Conservation (phyloP, 2,888 invertebrate genomes). For the Trissoscelio sp. region DNA sequence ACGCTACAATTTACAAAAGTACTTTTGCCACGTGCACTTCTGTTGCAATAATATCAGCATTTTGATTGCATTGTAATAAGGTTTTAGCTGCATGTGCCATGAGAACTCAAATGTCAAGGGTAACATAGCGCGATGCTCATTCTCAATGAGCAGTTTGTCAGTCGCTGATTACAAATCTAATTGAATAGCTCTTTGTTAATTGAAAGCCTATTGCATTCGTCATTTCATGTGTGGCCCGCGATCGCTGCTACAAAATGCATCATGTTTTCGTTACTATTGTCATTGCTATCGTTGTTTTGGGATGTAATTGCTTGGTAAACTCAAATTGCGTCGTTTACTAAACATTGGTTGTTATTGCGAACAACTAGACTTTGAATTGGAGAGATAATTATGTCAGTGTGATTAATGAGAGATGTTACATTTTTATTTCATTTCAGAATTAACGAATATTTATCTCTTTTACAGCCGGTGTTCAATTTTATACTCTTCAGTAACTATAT, state of each 20-base stretch:
- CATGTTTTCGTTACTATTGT: background rate
- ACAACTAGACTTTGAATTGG: background rate
- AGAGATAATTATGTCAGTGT: no score
- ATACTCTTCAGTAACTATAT: no score
- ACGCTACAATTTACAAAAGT: constrained; percentile 49
- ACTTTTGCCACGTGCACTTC: constrained; percentile 40
- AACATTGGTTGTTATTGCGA: background rate
- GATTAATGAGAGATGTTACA: no score
- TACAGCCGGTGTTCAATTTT: no score
- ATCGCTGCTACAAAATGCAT: background rate
- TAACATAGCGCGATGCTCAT: constrained; percentile 17
- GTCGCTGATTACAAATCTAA: constrained; percentile 29
- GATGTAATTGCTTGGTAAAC: background rate
- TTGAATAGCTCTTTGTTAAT: constrained; percentile 30
- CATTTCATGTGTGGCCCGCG: background rate
- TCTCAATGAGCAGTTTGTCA: constrained; percentile 39
- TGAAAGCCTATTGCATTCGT: constrained; percentile 28
- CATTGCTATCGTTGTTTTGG: background rate
- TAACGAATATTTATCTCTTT: no score
- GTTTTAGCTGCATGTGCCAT: constrained; percentile 26
- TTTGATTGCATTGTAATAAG: constrained; percentile 61
- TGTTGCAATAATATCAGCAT: constrained; percentile 51
- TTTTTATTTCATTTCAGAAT: no score
- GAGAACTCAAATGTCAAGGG: constrained; percentile 53
- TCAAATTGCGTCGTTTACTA: background rate